Evolutionary conservation across 1,140 invertebrate genomes (phyloP).

Genomic region (Nylanderia fulva): DNA sequence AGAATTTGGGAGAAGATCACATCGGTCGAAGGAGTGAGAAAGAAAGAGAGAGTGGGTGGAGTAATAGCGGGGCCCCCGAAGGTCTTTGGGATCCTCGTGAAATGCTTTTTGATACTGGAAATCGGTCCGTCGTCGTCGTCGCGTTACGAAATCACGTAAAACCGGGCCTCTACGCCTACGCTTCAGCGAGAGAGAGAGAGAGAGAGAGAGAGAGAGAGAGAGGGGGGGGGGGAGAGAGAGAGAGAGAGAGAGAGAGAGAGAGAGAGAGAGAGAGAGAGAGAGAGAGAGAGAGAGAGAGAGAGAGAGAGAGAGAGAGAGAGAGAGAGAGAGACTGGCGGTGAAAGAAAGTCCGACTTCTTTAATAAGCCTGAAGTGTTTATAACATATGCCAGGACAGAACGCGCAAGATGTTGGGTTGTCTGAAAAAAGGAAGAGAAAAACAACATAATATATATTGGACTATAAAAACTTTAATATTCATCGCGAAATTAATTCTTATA

Average conservation of each 20-base stretch:
- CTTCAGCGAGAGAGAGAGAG: conserved; percentile 35
- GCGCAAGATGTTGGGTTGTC: not conserved
- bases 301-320: too few relatives aligned
- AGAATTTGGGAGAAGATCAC: not conserved
- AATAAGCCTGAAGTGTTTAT: conserved; percentile 65
- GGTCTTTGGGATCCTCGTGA: conserved; percentile 65
- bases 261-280: too few relatives aligned
- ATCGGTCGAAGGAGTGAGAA: not conserved
- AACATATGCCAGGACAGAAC: conserved; percentile 9
- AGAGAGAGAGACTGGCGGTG: too few relatives aligned
- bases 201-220: too few relatives aligned
- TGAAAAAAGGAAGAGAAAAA: not conserved
- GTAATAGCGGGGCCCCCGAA: conserved; percentile 45
- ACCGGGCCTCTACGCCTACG: conserved; percentile 73
- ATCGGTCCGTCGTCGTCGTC: conserved; percentile 64
- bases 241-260: too few relatives aligned
- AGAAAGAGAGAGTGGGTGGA: conserved; percentile 9
- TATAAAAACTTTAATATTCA: not conserved
- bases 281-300: too few relatives aligned
- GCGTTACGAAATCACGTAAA: conserved; percentile 76
- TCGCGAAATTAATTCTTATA: not conserved
- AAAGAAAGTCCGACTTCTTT: conserved; percentile 74
- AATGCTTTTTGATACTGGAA: conserved; percentile 73
- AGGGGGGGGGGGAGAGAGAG: too few relatives aligned
- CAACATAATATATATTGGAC: not conserved